Percentiles rank a stretch among this genome's conserved stretches.
phyloP scores from a whole-genome alignment of 2,113 vertebrate genomes.

The Struthio camelus region DNA sequence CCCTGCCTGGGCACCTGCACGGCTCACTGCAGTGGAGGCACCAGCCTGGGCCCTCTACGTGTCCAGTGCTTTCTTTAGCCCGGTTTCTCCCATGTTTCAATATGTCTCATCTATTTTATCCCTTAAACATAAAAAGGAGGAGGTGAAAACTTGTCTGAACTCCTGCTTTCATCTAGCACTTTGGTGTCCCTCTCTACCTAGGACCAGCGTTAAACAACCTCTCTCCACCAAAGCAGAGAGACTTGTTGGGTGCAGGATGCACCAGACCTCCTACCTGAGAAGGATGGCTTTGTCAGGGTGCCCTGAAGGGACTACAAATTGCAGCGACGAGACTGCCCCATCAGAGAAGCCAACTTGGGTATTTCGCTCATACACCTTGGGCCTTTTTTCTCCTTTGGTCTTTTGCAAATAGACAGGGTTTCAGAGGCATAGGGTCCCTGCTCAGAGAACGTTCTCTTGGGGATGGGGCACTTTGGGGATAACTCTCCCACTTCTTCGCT shows the following conservation, averaged over 20 bases:
- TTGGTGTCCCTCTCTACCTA: accelerated
- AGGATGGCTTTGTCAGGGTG: accelerated
- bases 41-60: background rate
- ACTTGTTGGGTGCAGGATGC: accelerated
- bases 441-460: no score
- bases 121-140: background rate
- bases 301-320: no score
- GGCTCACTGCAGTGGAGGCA: background rate
- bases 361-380: background rate
- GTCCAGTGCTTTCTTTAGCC: background rate
- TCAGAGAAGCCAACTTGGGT: background rate
- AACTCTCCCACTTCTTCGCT: background rate
- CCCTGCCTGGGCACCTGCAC: background rate
- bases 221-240: background rate
- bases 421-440: no score
- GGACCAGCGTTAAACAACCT: background rate
- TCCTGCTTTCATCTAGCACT: background rate
- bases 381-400: no score
- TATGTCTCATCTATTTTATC: background rate
- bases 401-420: no score
- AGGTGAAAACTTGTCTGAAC: background rate
- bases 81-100: accelerated
- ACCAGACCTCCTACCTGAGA: accelerated
- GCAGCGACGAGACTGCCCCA: background rate
- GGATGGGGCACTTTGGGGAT: no score